Conservation (phyloP, 2,113 vertebrate genomes). For the Otis tarda region DNA sequence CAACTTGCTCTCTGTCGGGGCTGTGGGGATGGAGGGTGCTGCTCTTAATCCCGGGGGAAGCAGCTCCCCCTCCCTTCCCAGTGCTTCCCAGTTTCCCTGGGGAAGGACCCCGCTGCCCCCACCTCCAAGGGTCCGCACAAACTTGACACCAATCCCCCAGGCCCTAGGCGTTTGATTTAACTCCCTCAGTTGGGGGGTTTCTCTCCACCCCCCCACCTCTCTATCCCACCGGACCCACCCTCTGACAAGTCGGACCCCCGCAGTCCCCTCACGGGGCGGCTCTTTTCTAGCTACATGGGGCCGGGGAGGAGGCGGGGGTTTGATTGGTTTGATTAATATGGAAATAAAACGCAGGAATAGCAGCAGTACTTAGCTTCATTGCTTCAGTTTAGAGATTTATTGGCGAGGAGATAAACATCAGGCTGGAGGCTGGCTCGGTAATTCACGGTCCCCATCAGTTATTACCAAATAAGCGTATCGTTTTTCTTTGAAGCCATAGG, state of each 20-base stretch:
- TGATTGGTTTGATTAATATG: slow-evolving; percentile 66
- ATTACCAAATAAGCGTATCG: slow-evolving; percentile 61
- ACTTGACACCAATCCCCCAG: neutral
- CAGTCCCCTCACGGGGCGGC: fast-evolving
- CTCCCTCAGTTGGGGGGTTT: neutral
- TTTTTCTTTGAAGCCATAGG: slow-evolving; percentile 36
- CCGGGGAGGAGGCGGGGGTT: neutral
- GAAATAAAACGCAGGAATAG: slow-evolving; percentile 69
- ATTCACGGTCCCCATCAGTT: slow-evolving; percentile 49
- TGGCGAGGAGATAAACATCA: slow-evolving; percentile 55
- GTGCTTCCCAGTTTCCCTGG: neutral
- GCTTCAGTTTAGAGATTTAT: slow-evolving; percentile 71
- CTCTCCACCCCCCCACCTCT: neutral
- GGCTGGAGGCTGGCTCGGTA: slow-evolving; percentile 36
- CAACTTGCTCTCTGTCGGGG: neutral
- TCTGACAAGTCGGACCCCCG: neutral
- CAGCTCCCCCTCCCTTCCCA: neutral
- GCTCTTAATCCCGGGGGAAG: neutral
- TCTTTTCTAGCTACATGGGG: neutral
- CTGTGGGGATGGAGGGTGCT: neutral
- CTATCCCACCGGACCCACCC: too few species aligned
- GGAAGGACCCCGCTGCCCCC: fast-evolving
- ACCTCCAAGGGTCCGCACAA: neutral
- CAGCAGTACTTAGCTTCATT: slow-evolving; percentile 60
- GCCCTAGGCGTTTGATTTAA: neutral